A percentile compares a stretch with the other conserved stretches of the same genome.
Conservation (phyloP, 2,113 vertebrate genomes). For the Cyprinodon tularosa region DNA sequence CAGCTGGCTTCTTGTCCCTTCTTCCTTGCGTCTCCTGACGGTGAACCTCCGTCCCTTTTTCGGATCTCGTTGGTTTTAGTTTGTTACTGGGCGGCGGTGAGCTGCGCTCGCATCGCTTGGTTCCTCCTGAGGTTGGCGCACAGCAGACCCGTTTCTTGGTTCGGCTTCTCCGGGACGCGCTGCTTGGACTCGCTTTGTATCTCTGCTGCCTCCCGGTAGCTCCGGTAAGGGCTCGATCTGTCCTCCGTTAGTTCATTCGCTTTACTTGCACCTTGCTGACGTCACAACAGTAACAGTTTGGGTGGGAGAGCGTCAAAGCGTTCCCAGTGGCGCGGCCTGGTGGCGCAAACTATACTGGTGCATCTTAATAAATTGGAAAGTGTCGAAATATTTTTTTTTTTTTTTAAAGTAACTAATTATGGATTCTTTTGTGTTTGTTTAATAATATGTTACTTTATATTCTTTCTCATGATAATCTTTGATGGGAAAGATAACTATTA, state of each 20-base stretch:
- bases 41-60: background rate
- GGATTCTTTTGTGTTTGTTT: background rate
- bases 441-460: background rate
- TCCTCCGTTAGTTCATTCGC: slow-evolving; percentile 41
- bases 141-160: slow-evolving; percentile 63
- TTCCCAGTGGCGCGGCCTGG: slow-evolving; percentile 44
- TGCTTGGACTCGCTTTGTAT: slow-evolving; percentile 59
- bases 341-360: slow-evolving; percentile 7
- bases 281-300: slow-evolving; percentile 55
- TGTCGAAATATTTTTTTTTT: background rate
- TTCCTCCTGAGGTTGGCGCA: slow-evolving; percentile 57
- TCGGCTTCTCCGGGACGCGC: slow-evolving; percentile 59
- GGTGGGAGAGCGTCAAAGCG: background rate
- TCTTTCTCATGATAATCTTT: background rate
- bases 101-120: slow-evolving; percentile 81
- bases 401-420: background rate
- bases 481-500: background rate
- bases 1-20: slow-evolving; percentile 29
- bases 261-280: slow-evolving; percentile 71
- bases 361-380: background rate
- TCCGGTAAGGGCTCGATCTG: slow-evolving; percentile 64
- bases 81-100: slow-evolving; percentile 71
- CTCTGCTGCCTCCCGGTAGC: slow-evolving; percentile 70
- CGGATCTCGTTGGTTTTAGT: slow-evolving; percentile 9
- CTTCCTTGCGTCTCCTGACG: slow-evolving; percentile 3